phyloP scores from a whole-genome alignment of 2,888 invertebrate species.

The Xestoiulus laeticollis region DNA sequence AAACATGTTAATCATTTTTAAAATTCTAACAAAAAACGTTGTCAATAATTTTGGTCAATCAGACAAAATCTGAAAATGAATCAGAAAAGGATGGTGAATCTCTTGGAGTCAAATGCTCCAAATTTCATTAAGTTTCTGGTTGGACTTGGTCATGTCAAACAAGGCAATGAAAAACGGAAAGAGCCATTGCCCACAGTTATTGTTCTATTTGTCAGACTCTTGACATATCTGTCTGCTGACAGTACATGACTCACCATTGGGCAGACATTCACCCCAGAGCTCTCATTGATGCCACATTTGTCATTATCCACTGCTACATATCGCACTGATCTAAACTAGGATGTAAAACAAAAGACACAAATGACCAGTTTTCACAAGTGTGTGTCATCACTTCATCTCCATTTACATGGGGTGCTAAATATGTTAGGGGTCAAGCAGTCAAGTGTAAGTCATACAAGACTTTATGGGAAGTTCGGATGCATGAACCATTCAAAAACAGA shows the following conservation, averaged over 20 bases:
- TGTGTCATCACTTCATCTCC: not conserved
- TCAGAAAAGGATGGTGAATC: too few relatives aligned
- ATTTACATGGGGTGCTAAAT: not conserved
- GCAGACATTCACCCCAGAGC: not conserved
- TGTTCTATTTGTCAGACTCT: not conserved
- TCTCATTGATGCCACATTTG: not conserved
- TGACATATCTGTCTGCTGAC: not conserved
- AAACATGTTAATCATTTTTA: too few relatives aligned
- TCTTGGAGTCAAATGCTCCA: not conserved
- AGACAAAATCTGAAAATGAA: too few relatives aligned
- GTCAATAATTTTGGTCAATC: too few relatives aligned
- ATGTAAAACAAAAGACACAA: not conserved
- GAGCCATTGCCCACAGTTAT: not conserved
- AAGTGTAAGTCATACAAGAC: not conserved
- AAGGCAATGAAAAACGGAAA: not conserved
- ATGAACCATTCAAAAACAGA: not conserved
- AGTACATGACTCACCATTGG: constrained; percentile 7
- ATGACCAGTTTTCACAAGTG: not conserved
- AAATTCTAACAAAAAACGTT: too few relatives aligned
- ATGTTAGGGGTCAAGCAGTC: not conserved
- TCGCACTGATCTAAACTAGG: not conserved
- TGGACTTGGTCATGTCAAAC: not conserved
- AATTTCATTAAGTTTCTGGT: not conserved
- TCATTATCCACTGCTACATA: constrained; percentile 1
- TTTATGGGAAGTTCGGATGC: not conserved